Percentiles rank a stretch among this genome's conserved stretches.
phyloP scores from a whole-genome alignment of 1,140 invertebrate species.

The Drosophila ohnishii region DNA sequence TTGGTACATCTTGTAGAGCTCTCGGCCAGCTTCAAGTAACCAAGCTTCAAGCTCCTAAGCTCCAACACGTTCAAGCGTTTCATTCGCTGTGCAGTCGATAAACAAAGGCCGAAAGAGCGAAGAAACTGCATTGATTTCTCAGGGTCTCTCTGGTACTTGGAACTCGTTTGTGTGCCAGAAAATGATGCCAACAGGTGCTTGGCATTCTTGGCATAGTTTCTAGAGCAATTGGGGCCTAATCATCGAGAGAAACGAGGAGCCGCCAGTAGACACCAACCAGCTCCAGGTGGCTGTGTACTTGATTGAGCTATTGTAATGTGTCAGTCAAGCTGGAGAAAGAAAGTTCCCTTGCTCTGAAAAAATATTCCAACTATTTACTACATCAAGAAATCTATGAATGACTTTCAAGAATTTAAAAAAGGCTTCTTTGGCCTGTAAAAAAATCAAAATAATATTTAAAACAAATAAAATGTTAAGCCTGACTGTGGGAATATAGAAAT shows the following conservation, averaged over 20 bases:
- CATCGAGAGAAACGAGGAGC: constrained; percentile 16
- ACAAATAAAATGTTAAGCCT: neutral
- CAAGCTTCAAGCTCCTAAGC: constrained; percentile 12
- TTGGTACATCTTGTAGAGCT: constrained; percentile 18
- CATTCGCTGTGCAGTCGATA: constrained; percentile 34
- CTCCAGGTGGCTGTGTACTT: constrained; percentile 41
- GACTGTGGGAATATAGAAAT: neutral
- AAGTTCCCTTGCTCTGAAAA: constrained; percentile 7
- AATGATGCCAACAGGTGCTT: constrained; percentile 63
- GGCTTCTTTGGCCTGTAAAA: neutral
- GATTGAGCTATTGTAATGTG: constrained; percentile 61
- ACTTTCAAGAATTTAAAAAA: neutral
- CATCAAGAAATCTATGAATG: neutral
- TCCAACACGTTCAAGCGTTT: constrained; percentile 46
- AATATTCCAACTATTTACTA: neutral
- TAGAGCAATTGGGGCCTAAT: constrained; percentile 44
- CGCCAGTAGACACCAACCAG: neutral
- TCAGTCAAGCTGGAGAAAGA: constrained; percentile 23
- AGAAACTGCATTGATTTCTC: constrained; percentile 58
- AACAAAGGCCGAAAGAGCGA: constrained; percentile 13
- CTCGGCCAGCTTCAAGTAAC: constrained; percentile 8
- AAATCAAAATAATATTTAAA: neutral
- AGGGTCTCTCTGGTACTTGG: constrained; percentile 38
- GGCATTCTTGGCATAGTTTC: constrained; percentile 65
- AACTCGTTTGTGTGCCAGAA: constrained; percentile 43